These are phyloP conservation scores for Drosophila varians DNA, from an alignment of 1,140 invertebrate species.

Conservation along the genomic window DNA sequence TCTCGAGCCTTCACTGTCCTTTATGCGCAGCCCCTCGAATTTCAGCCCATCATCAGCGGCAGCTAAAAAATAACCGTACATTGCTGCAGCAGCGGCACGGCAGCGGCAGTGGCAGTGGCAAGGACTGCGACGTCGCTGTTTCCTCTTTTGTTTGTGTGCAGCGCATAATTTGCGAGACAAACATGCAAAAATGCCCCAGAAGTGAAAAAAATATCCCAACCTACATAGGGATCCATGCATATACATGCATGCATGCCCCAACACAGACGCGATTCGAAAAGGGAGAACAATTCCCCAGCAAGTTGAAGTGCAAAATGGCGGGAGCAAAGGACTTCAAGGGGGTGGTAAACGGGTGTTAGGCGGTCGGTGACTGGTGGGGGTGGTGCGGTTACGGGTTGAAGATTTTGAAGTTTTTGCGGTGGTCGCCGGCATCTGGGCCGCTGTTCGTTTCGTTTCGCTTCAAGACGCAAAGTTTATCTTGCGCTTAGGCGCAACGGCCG, in stretches of 20 bases:
- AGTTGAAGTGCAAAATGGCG: slow-evolving; percentile 73
- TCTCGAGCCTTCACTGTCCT: slow-evolving; percentile 16
- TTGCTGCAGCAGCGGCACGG: not conserved
- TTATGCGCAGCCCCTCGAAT: slow-evolving; percentile 31
- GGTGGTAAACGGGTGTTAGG: not conserved
- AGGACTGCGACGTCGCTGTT: slow-evolving; percentile 43
- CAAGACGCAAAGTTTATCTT: slow-evolving; percentile 78
- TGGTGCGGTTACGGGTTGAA: slow-evolving; percentile 17
- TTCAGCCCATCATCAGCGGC: slow-evolving; percentile 48
- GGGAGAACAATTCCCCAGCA: slow-evolving; percentile 58
- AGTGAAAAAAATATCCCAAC: slow-evolving; percentile 58
- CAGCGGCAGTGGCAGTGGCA: slow-evolving; percentile 2
- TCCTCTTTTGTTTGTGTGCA: slow-evolving; percentile 77
- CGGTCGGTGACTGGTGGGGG: not conserved
- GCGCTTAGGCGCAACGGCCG: slow-evolving; percentile 54
- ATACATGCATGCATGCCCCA: slow-evolving; percentile 27
- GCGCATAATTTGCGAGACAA: slow-evolving; percentile 81
- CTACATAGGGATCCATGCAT: slow-evolving; percentile 33
- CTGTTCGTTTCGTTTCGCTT: slow-evolving; percentile 55
- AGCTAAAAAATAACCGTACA: slow-evolving; percentile 53
- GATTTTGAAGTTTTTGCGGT: slow-evolving; percentile 48
- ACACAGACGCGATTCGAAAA: slow-evolving; percentile 34
- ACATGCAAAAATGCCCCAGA: slow-evolving; percentile 79
- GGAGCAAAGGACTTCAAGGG: slow-evolving; percentile 32
- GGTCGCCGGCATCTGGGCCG: slow-evolving; percentile 23